These are phyloP conservation scores for Ciconia stormi DNA, from an alignment of 2,113 vertebrate genomes.

Conservation along the genomic window DNA sequence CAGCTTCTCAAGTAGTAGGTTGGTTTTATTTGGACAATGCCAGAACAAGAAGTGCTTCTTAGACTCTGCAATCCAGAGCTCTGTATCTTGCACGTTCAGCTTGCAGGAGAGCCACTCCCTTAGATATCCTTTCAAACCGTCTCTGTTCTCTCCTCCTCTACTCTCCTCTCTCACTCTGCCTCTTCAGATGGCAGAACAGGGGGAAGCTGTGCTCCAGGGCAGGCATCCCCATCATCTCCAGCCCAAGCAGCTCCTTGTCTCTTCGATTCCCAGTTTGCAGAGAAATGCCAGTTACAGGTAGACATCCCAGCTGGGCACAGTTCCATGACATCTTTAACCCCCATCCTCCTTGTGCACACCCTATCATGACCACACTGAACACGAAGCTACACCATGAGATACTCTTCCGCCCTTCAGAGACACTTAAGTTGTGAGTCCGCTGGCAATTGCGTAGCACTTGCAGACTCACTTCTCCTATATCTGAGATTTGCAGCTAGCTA, in stretches of 20 bases:
- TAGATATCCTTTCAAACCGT: accelerated
- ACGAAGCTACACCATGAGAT: accelerated
- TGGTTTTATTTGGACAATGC: not conserved
- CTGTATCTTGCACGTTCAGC: not conserved
- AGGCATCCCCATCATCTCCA: not conserved
- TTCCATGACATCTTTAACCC: accelerated
- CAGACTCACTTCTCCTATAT: not conserved
- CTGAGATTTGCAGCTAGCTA: not conserved
- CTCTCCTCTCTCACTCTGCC: not conserved
- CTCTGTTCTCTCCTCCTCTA: not conserved
- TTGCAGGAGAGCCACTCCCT: not conserved
- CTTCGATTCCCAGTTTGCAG: not conserved
- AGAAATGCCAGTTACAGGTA: not conserved
- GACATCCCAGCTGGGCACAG: not conserved
- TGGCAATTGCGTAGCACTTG: not conserved
- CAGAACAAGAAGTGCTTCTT: not conserved
- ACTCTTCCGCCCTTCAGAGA: not conserved
- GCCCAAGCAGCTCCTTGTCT: not conserved
- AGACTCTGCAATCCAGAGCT: not conserved
- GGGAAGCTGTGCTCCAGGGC: not conserved
- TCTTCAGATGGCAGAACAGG: accelerated
- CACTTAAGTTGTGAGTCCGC: not conserved
- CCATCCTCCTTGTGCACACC: not conserved
- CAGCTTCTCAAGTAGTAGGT: not conserved
- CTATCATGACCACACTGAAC: accelerated